A percentile compares a stretch with the other conserved stretches of the same genome.
Evolutionary conservation across 2,797 vertebrate genomes (phyloP).

Genomic region (Bradypodion pumilum): DNA sequence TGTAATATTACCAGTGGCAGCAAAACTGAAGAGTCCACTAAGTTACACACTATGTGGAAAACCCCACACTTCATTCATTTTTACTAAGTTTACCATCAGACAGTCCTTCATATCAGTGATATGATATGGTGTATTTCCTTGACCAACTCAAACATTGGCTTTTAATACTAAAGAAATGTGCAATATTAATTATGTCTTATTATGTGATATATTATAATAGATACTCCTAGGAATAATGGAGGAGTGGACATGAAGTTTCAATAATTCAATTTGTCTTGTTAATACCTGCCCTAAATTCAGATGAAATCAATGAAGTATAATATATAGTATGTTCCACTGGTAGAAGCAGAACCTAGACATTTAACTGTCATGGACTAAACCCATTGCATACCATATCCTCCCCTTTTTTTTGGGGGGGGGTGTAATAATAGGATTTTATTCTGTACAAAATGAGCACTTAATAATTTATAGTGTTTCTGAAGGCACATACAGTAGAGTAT

Average conservation of each 20-base stretch:
- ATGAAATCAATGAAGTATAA: not conserved
- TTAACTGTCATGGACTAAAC: conserved; percentile 4
- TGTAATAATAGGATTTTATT: conserved; percentile 46
- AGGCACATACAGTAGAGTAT: conserved; percentile 71
- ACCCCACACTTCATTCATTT: not conserved
- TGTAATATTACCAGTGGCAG: not conserved
- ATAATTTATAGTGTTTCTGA: conserved; percentile 50
- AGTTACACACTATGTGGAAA: not conserved
- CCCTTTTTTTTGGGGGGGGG: too few species aligned
- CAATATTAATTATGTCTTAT: too few species aligned
- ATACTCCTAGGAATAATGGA: not conserved
- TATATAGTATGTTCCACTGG: too few species aligned
- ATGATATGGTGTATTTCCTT: not conserved
- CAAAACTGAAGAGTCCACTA: not conserved
- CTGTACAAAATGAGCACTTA: conserved; percentile 61
- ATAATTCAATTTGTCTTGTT: not conserved
- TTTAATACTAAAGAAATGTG: not conserved
- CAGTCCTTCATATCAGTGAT: not conserved
- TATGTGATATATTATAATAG: not conserved
- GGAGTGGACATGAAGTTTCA: not conserved
- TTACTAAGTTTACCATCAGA: not conserved
- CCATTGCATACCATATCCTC: conserved; percentile 28
- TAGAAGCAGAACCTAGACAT: too few species aligned
- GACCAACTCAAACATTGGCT: not conserved
- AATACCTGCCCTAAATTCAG: not conserved